phyloP scores from a whole-genome alignment of 2,888 invertebrate species.

The Drosophila pegasa region DNA sequence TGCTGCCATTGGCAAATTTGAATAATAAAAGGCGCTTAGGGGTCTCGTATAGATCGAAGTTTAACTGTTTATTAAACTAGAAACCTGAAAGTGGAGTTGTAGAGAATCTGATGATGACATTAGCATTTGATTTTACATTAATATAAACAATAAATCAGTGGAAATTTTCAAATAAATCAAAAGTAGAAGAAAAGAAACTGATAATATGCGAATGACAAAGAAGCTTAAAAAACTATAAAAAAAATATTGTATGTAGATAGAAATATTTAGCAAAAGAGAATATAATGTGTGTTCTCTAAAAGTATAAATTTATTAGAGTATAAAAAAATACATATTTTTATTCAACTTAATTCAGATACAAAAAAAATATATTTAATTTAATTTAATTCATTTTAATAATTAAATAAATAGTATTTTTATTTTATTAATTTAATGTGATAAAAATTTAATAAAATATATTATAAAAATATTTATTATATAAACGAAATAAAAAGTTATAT shows the following conservation, averaged over 20 bases:
- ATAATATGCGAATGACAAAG: not conserved
- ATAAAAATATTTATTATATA: too few species aligned
- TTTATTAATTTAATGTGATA: too few species aligned
- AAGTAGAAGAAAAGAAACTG: not conserved
- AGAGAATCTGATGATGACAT: not conserved
- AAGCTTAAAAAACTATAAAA: not conserved
- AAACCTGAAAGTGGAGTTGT: not conserved
- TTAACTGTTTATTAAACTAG: not conserved
- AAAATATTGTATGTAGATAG: too few species aligned
- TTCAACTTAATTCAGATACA: not conserved
- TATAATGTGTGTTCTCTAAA: too few species aligned
- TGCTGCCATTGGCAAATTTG: not conserved
- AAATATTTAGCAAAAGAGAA: too few species aligned
- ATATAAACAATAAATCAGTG: not conserved
- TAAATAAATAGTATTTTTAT: too few species aligned
- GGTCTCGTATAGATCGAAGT: not conserved
- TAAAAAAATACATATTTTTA: too few species aligned
- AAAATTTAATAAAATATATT: too few species aligned
- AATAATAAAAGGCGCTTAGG: not conserved
- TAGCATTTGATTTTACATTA: not conserved
- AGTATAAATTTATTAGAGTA: too few species aligned
- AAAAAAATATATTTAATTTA: too few species aligned
- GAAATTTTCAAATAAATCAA: not conserved
- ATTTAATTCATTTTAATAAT: too few species aligned
- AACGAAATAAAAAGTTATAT: too few species aligned